These are phyloP conservation scores for Atta texana DNA, from an alignment of 1,140 invertebrate species.

Conservation along the genomic window DNA sequence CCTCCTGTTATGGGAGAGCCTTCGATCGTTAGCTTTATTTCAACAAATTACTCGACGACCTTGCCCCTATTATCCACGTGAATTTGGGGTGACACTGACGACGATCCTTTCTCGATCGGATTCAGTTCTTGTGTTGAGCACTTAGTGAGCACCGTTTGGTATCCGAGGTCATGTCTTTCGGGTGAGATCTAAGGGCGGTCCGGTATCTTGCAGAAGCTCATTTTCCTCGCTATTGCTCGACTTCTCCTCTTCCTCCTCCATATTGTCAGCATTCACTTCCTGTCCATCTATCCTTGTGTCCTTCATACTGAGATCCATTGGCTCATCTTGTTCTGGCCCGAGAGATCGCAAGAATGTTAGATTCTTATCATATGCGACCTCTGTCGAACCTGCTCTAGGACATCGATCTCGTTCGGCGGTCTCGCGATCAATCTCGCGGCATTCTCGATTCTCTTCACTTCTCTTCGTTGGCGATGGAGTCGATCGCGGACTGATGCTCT, in stretches of 20 bases:
- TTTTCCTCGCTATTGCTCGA: slow-evolving; percentile 82
- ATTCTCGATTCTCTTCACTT: slow-evolving; percentile 56
- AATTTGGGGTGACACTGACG: background rate
- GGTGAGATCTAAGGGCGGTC: slow-evolving; percentile 90
- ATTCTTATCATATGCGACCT: slow-evolving; percentile 78
- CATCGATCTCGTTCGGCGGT: slow-evolving; percentile 1
- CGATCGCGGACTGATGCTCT: slow-evolving; percentile 81
- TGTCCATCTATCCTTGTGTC: slow-evolving; percentile 86
- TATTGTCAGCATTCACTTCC: slow-evolving; percentile 59
- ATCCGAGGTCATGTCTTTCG: slow-evolving; percentile 85
- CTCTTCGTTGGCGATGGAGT: slow-evolving; percentile 81
- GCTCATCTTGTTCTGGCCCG: slow-evolving; percentile 88
- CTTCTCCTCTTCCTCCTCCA: slow-evolving; percentile 73
- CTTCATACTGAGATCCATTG: slow-evolving; percentile 92
- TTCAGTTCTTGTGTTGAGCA: slow-evolving; percentile 61
- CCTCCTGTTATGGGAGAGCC: background rate
- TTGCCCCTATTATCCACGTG: background rate
- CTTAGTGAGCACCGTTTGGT: slow-evolving; percentile 53
- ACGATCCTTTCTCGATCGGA: slow-evolving; percentile 33
- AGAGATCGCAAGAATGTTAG: slow-evolving; percentile 81
- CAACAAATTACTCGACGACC: slow-evolving; percentile 4
- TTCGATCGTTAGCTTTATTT: background rate
- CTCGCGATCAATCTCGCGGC: slow-evolving; percentile 22
- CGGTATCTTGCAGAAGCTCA: slow-evolving; percentile 77
- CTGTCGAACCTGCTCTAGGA: slow-evolving; percentile 55